Percentiles rank a stretch among this genome's conserved stretches.
Conservation (phyloP, 2,888 invertebrate genomes). For the Stenotaenia linearis region DNA sequence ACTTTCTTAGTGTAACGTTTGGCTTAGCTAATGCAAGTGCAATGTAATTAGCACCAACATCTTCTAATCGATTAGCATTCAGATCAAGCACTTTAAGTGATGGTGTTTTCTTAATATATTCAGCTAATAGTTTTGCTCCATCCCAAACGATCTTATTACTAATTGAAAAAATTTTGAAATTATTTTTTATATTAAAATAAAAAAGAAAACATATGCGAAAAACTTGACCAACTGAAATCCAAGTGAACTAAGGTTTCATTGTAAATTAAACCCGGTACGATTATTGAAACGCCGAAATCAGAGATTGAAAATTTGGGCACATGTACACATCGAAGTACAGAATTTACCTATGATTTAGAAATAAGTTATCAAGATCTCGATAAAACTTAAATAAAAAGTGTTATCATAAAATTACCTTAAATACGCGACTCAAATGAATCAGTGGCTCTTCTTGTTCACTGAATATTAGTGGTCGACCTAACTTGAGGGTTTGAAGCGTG, state of each 20-base stretch:
- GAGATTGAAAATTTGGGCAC: slow-evolving; percentile 12
- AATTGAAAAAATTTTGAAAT: too few relatives aligned
- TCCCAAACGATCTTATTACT: slow-evolving; percentile 28
- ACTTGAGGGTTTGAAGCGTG: neutral
- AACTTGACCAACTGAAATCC: neutral
- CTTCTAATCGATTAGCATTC: slow-evolving; percentile 29
- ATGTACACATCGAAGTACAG: neutral
- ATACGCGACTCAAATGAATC: neutral
- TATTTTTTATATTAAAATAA: too few relatives aligned
- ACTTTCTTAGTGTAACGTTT: neutral
- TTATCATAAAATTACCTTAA: slow-evolving; percentile 22
- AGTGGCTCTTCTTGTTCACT: neutral
- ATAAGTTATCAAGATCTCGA: too few relatives aligned
- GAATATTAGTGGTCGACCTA: neutral
- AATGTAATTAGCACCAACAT: neutral
- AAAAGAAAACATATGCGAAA: neutral
- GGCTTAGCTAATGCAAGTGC: neutral
- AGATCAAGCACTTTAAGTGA: neutral
- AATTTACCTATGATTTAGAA: neutral
- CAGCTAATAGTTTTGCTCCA: neutral
- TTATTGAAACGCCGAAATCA: neutral
- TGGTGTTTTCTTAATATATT: neutral
- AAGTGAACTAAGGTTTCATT: neutral
- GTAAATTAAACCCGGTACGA: neutral
- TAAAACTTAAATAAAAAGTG: too few relatives aligned